These are phyloP conservation scores for Damaliscus lunatus DNA, from an alignment of 2,113 vertebrate genomes.

Conservation along the genomic window DNA sequence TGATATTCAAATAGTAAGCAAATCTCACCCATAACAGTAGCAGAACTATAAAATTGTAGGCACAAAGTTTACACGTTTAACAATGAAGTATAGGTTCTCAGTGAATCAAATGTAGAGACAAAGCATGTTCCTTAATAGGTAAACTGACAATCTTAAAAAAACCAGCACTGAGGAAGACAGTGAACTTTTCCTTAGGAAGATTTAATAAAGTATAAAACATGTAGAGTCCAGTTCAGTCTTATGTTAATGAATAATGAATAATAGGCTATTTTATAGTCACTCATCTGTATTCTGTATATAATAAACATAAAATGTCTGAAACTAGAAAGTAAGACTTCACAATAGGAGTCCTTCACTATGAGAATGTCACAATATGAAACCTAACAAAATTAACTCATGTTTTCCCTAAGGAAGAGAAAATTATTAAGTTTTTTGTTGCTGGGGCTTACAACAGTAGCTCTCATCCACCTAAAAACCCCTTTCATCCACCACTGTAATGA, in stretches of 20 bases:
- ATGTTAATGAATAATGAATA: not conserved
- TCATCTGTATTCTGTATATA: not conserved
- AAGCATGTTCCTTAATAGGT: not conserved
- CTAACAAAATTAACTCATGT: not conserved
- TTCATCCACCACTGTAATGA: not conserved
- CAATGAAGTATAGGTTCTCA: not conserved
- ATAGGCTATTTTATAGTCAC: not conserved
- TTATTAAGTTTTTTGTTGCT: not conserved
- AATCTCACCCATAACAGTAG: not conserved
- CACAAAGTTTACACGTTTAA: not conserved
- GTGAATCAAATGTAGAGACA: not conserved
- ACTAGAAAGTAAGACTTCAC: not conserved
- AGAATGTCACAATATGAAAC: not conserved
- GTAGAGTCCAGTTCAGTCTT: not conserved
- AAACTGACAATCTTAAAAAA: not conserved
- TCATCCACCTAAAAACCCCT: not conserved
- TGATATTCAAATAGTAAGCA: not conserved
- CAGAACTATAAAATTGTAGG: not conserved
- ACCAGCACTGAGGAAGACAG: not conserved
- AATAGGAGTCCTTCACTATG: not conserved
- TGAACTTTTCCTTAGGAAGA: not conserved
- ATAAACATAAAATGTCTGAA: not conserved
- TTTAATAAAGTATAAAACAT: not conserved
- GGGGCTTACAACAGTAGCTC: not conserved
- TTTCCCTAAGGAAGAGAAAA: not conserved